These are phyloP conservation scores for Dryobota labecula DNA, from an alignment of 2,888 invertebrate species.

Conservation along the genomic window DNA sequence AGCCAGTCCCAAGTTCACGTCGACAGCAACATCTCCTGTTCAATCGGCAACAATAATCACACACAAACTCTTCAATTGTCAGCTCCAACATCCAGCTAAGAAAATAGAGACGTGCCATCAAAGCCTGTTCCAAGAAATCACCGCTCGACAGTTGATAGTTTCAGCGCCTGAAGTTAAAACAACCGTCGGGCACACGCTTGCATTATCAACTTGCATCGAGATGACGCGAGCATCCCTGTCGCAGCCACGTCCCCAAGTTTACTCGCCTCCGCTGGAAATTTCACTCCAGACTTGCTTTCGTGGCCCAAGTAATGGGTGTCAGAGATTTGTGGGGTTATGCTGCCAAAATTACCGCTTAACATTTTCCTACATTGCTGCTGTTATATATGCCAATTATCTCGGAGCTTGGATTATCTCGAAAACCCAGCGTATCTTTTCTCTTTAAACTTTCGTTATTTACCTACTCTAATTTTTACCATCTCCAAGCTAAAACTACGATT, in stretches of 20 bases:
- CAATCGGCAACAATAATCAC: not conserved
- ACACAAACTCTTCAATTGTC: not conserved
- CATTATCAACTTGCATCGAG: constrained; percentile 86
- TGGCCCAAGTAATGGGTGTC: constrained; percentile 68
- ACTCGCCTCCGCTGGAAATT: constrained; percentile 87
- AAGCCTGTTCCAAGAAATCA: constrained; percentile 62
- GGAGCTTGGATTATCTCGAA: not conserved
- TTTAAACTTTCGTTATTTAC: not conserved
- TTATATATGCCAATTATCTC: not conserved
- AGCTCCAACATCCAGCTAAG: constrained; percentile 26
- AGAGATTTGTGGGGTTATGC: constrained; percentile 30
- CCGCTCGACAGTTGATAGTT: constrained; percentile 67
- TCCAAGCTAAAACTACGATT: too few relatives aligned
- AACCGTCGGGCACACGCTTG: constrained; percentile 74
- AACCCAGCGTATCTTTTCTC: not conserved
- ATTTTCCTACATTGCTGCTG: not conserved
- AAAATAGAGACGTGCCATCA: constrained; percentile 49
- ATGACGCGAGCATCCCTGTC: constrained; percentile 88
- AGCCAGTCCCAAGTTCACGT: not conserved
- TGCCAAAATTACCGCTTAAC: not conserved
- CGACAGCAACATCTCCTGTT: not conserved
- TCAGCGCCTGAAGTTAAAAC: constrained; percentile 75
- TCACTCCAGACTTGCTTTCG: constrained; percentile 85
- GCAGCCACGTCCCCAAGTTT: constrained; percentile 88
- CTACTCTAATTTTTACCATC: not conserved